Evolutionary conservation across 2,113 vertebrate species (phyloP), one percentile per base, ranked within the genome.

Genomic region (Meriones unguiculatus): DNA sequence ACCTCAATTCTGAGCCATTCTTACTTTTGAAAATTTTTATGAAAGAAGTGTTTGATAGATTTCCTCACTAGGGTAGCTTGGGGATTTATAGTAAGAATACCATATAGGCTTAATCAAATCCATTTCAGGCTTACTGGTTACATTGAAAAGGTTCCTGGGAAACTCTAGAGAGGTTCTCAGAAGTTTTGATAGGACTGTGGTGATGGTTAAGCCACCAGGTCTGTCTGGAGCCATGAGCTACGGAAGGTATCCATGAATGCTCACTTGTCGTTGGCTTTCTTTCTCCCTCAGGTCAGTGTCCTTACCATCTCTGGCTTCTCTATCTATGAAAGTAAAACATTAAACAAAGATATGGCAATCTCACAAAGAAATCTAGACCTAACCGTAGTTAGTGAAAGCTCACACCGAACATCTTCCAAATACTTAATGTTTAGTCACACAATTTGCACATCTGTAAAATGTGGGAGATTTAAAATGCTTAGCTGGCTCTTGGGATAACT

Each of bases 401-500:
- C 35, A 87, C 46, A 46, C 0, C 72, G 24, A 92, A 64, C 54
- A 80, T 67, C 75, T 32, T 89, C 32, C 50, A 95, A 89, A 96
- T 72, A 90, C 67, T 95, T 95, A 91, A 59, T 70, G 65, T 94
- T 96, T 85, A 95, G 35, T 22, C 28, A 94, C 32, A 89, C 69
- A 87, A 80, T 85, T 81, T 94, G 59, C 9, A 10, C 13, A 73
- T 95, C 77, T 70, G 87, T 5, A 59, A 93, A 95, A 91, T 77
- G n/a, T 76, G 52, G 8, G 80, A 76, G 75, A 95, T 88, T 96
- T 95, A 69, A 91, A 93, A 95, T 90, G 70, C 65, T 96, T 94
- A 93, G 24, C 65, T 97, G 95, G 77, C 59, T 97, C 15, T 94
- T 95, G 80, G 73, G 82, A 57, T 80, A 95, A 87, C 86, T 96